A percentile compares a stretch with the other conserved stretches of the same genome.
phyloP scores from a whole-genome alignment of 2,888 invertebrate genomes.

The Quadriops clusia region DNA sequence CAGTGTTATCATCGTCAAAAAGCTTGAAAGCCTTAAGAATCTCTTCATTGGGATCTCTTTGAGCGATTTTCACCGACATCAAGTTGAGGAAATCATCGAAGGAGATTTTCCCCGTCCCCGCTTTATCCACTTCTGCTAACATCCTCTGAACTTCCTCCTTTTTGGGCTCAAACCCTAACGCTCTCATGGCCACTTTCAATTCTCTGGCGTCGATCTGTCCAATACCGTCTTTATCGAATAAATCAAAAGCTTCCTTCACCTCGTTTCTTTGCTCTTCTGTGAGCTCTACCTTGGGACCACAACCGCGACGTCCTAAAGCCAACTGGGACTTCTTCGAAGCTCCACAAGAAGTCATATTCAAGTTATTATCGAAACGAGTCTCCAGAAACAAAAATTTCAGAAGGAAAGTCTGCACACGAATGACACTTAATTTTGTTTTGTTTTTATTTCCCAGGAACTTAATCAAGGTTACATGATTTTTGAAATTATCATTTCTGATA shows the following conservation, averaged over 20 bases:
- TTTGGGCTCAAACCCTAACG: constrained; percentile 93
- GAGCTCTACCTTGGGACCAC: constrained; percentile 67
- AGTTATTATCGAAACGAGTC: too few relatives aligned
- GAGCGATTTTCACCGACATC: constrained; percentile 89
- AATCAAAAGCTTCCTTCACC: constrained; percentile 88
- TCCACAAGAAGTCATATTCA: too few relatives aligned
- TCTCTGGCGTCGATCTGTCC: constrained; percentile 88
- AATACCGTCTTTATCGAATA: constrained; percentile 82
- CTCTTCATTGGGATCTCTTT: constrained; percentile 91
- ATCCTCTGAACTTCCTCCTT: constrained; percentile 96
- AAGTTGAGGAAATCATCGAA: constrained; percentile 79
- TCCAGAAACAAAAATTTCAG: too few relatives aligned
- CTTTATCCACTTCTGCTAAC: constrained; percentile 82
- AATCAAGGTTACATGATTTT: too few relatives aligned
- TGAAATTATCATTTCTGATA: too few relatives aligned
- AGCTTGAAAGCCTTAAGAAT: constrained; percentile 94
- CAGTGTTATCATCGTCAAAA: constrained; percentile 95
- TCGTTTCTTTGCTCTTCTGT: constrained; percentile 83
- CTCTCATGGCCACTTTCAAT: constrained; percentile 88
- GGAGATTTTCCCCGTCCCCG: constrained; percentile 70
- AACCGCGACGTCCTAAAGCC: constrained; percentile 35
- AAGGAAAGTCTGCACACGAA: too few relatives aligned
- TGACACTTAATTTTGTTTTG: too few relatives aligned
- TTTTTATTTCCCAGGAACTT: too few relatives aligned
- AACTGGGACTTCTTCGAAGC: too few relatives aligned